Evolutionary conservation across 2,113 vertebrate species (phyloP), one percentile per base, ranked within the genome.

Genomic region (Hyaena hyaena): DNA sequence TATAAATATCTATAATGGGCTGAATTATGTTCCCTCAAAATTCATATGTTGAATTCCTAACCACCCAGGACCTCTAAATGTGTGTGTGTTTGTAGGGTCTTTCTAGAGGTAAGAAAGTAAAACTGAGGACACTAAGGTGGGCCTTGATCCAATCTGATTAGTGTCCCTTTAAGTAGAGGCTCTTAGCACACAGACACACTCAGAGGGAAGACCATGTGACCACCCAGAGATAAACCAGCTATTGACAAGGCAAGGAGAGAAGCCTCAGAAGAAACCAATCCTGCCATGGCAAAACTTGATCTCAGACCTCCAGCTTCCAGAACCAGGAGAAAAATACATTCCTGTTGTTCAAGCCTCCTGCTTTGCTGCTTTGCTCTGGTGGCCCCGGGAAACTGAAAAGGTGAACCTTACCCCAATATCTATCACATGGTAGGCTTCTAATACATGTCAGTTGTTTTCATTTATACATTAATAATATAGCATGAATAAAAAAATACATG

Each of bases 311-410:
- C 10, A 45, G 23, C 6, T 3, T 66, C 45, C 43, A 50, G 33
- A 73, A 55, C 2, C 43, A 5, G 39, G 16, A 71, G 14, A 55
- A 93, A 90, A 45, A 53, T 4, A 66, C 10, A 50, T 26, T 87
- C 21, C 23, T 28, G 1, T 50, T 48, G n/a, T 68, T n/a, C 68
- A 9, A 31, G 17, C 19, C 24, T 2, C 2, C 7, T 10, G 2
- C 15, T 21, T n/a, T 17, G 12, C 7, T 33, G 1, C 1, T 65
- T 53, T 61, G 16, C 17, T 26, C 21, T 1, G 3, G n/a, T 1
- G 28, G 11, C 26, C 26, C 35, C 39, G 2, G 10, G 15, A 43
- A 43, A 39, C 31, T 5, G 61, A 73, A 23, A 31, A 26, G 24
- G 58, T 61, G 58, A 61, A 61, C 21, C 35, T 23, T 24, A 58